These are phyloP conservation scores for Philaethria dido DNA, from an alignment of 2,888 invertebrate genomes.

Conservation along the genomic window DNA sequence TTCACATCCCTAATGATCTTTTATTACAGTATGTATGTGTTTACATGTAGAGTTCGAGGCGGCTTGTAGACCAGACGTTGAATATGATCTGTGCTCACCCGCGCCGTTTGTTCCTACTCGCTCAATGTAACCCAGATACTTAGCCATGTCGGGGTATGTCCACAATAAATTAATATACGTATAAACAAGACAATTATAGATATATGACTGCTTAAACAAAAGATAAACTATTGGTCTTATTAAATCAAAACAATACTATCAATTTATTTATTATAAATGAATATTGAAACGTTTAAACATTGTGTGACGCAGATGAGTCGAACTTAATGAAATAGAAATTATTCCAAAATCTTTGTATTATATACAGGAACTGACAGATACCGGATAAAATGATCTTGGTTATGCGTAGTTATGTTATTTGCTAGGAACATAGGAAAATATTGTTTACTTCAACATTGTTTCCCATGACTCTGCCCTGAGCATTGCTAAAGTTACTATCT, in stretches of 20 bases:
- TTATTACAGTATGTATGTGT: conserved; percentile 30
- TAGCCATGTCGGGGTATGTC: conserved; percentile 42
- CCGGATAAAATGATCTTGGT: not conserved
- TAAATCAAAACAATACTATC: not conserved
- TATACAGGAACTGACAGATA: not conserved
- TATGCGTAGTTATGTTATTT: conserved; percentile 9
- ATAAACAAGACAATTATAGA: not conserved
- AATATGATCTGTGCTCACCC: conserved; percentile 51
- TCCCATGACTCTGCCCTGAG: conserved; percentile 21
- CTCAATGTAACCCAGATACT: conserved; percentile 48
- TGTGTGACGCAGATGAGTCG: too few relatives aligned
- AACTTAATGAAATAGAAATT: not conserved
- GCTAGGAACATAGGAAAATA: conserved; percentile 5
- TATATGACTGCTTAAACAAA: not conserved
- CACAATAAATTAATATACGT: conserved; percentile 26
- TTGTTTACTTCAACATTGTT: not conserved
- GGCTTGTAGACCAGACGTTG: conserved; percentile 51
- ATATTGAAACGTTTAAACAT: too few relatives aligned
- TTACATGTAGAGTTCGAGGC: conserved; percentile 48
- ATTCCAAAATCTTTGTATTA: not conserved
- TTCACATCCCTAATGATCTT: conserved; percentile 24
- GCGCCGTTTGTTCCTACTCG: conserved; percentile 50
- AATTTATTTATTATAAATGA: not conserved
- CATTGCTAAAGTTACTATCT: not conserved
- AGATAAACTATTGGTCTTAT: too few relatives aligned